Base-by-base conservation (phyloP, 2,888 invertebrate genomes). In the Lasioglossum pauxillum region DNA sequence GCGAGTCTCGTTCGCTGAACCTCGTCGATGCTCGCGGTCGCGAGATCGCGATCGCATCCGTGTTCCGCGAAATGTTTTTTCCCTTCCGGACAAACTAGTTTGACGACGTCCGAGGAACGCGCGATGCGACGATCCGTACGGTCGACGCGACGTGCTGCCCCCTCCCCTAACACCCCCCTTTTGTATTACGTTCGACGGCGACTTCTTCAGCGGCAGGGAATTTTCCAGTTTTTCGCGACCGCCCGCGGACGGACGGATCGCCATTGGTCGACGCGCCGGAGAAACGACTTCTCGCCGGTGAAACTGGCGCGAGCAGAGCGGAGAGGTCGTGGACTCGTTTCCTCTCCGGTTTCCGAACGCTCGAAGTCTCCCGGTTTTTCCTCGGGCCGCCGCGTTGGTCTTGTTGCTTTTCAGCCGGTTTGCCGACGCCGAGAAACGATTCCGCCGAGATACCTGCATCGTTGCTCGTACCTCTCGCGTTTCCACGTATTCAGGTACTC, bases 371-470 rank as follows among this genome's bases (percentile, higher is more conserved):
- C 41, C 57, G 14, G 12, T 49, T 44, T 27, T 57, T 80, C 80
- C 72, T 57, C 73, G 64, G 19, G 16, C 72, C 46, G 49, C 49
- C 49, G 41, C 46, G 27, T 82, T 69, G 82, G 73, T 78, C 86
- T 80, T 86, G 84, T 78, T 84, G 73, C 75, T 81, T 84, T 84
- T 81, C 88, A 80, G 80, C 86, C 83, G 87, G 82, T 82, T 88
- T 72, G 81, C 78, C 78, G 82, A 80, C 78, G 82, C 60, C 81
- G 82, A 83, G 83, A 82, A 67, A 67, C 84, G 90, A 89, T 86
- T 88, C 84, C 89, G 88, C 88, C 80, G 82, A 88, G 88, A 90
- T 83, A 84, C 84, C 82, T 76, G 73, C 81, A 60, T 75, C 75
- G 87, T 81, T 80, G 86, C 78, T 84, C 80, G 84, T 87, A 74